Evolutionary conservation across 2,888 invertebrate genomes (phyloP), one percentile per base, ranked within the genome.

Genomic region (Nephrotoma appendiculata): DNA sequence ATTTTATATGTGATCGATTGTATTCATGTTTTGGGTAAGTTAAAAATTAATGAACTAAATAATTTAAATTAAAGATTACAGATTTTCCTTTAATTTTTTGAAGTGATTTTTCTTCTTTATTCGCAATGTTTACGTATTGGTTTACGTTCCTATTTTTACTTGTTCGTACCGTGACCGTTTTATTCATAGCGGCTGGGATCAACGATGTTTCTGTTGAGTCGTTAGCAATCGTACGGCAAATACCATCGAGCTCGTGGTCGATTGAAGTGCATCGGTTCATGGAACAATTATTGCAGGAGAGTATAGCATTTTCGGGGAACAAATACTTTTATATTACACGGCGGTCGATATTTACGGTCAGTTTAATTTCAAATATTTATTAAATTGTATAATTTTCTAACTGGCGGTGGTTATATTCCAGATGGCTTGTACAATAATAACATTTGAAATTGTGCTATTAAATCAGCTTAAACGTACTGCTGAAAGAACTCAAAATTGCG

Each of bases 1-100:
- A 94, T 90, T 96, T 95, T 89, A 94, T 96, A 88, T 95, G 95
- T 88, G 92, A 95, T 86, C 95, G 95, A 89, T 92, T 96, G 6
- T 95, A 95, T 89, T 92, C 94, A 89, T 90, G 90, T 87, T 91
- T 91, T 86, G 89, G 89, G 91, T 91, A 87, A 89, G 89, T 89
- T 43, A 15, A n/a, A n/a, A n/a, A 41, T n/a, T 2, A 0, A 6
- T n/a, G 43, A 19, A 57, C 19, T 41, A n/a, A 4, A 7, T n/a
- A 84, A 9, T 41, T 86, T 86, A 45, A 42, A 43, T 42, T 31
- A 43, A 5, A 43, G 6, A 42, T 0, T 42, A 85, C 6, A 7
- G 9, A 42, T 85, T 15, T 19, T 12, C n/a, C 6, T 19, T 84
- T 41, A 31, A 9, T n/a, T 87, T 1, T 85, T 2, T 31, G 31